Evolutionary conservation across 2,797 vertebrate species (phyloP).

Genomic region (Pygocentrus nattereri): DNA sequence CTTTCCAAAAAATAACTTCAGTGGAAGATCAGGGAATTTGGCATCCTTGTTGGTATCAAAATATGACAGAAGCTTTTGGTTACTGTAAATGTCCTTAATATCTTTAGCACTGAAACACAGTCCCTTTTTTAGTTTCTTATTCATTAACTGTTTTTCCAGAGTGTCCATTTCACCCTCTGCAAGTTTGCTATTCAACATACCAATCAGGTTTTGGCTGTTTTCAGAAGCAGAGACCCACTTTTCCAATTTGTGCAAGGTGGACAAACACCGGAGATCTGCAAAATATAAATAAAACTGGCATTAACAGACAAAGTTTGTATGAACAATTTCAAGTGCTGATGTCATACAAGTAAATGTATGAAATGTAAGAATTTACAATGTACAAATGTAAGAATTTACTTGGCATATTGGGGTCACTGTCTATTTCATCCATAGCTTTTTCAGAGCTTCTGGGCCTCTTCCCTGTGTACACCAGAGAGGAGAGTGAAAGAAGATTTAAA

Average conservation of each 20-base stretch:
- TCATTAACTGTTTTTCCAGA: constrained; percentile 2
- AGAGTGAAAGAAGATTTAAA: background rate
- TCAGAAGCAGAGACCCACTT: background rate
- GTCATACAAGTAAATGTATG: background rate
- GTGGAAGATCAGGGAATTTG: background rate
- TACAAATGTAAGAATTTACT: background rate
- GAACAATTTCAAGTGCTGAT: background rate
- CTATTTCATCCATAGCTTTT: too few relatives aligned
- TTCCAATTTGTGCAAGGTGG: constrained; percentile 8
- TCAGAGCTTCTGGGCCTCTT: background rate
- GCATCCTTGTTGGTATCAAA: fast-evolving
- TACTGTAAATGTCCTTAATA: constrained; percentile 14
- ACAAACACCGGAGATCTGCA: background rate
- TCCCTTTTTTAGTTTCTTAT: constrained; percentile 13
- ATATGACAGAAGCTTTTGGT: background rate
- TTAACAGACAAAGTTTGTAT: too few relatives aligned
- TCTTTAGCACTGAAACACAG: background rate
- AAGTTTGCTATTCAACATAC: background rate
- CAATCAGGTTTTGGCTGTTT: background rate
- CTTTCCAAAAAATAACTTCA: constrained; percentile 15
- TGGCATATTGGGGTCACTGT: too few relatives aligned
- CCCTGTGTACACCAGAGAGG: background rate
- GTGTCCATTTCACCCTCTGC: background rate
- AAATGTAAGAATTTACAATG: background rate
- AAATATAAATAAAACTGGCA: background rate